Conservation (phyloP, 2,797 vertebrate species). For the Malacoctenus gilli region DNA sequence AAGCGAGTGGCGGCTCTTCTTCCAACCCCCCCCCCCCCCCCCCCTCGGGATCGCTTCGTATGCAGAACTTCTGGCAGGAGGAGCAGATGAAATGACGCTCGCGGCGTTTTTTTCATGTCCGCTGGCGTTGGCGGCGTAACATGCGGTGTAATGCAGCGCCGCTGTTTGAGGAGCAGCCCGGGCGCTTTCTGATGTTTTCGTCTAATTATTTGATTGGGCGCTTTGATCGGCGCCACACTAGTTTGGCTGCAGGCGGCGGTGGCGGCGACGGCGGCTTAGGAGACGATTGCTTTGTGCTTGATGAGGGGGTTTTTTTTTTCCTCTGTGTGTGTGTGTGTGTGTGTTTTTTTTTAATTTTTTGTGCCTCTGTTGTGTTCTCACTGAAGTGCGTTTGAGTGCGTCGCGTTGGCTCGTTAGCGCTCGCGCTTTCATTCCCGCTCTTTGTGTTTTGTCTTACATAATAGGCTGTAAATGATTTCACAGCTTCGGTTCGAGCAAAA, state of each 20-base stretch:
- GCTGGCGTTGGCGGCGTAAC: background rate
- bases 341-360: slow-evolving; percentile 12
- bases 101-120: slow-evolving; percentile 5
- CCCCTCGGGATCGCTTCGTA: background rate
- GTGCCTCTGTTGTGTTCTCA: slow-evolving; percentile 44
- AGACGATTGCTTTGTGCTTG: slow-evolving; percentile 42
- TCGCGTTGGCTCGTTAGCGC: slow-evolving; percentile 20
- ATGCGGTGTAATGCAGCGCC: slow-evolving; percentile 13
- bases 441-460: slow-evolving; percentile 1
- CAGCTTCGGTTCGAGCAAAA: slow-evolving; percentile 8
- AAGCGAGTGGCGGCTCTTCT: slow-evolving; percentile 1
- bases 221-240: slow-evolving; percentile 68
- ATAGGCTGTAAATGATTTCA: background rate
- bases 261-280: slow-evolving; percentile 38
- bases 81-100: background rate
- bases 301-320: slow-evolving; percentile 19
- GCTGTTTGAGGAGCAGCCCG: slow-evolving; percentile 40
- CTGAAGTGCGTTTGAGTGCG: slow-evolving; percentile 22
- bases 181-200: slow-evolving; percentile 57
- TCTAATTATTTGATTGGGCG: slow-evolving; percentile 73
- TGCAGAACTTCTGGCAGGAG: slow-evolving; percentile 4
- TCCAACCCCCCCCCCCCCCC: background rate
- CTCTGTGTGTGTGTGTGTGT: slow-evolving; percentile 37
- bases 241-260: slow-evolving; percentile 47
- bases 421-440: slow-evolving; percentile 12